Base-by-base conservation (phyloP, 2,797 vertebrate genomes). In the Ctenopoma multispine region DNA sequence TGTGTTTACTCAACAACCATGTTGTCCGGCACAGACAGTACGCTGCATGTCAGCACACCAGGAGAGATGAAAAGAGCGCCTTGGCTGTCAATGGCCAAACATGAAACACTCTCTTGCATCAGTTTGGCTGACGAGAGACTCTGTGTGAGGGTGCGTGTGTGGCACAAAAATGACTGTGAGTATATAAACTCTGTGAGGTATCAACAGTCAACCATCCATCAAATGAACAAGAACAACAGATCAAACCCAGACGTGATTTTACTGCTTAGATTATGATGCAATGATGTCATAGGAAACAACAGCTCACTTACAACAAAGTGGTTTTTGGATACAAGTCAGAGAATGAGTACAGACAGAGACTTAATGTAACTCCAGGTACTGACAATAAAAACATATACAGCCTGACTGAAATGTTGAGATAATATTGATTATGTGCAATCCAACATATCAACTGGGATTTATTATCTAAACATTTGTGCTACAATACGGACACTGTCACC, bases 241-340 rank as follows among this genome's bases (percentile, higher is more conserved):
- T 91, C 79, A 93, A 92, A 90, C 62, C 72, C 83, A 85, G 81
- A 66, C 68, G 69, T 57, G 82, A 84, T 85, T 90, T 87, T 80
- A 90, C 43, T 20, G 85, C 77, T 71, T 65, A 84, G 83, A 92
- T 92, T 86, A 90, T 78, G 80, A 77, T 51, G 73, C 69, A 46
- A 79, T 87, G 85, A 88, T 83, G 89, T 88, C 84, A 91, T 82
- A 87, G 90, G 87, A 93, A 93, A 88, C 66, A 73, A 79, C 76
- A 90, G 89, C 81, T 83, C 81, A 86, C 67, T 67, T 76, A 77
- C 87, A 90, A 80, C 86, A 87, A 85, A 70, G 63, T 55, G 58
- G 51, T 67, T 81, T 84, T 56, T 87, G 68, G 62, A 87, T n/a
- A 34, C 50, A 77, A 63, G 61, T 81, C 47, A 68, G 63, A 58